A percentile compares a stretch with the other conserved stretches of the same genome.
Conservation (phyloP, 2,888 invertebrate genomes). For the Zygogramma bicolorata region DNA sequence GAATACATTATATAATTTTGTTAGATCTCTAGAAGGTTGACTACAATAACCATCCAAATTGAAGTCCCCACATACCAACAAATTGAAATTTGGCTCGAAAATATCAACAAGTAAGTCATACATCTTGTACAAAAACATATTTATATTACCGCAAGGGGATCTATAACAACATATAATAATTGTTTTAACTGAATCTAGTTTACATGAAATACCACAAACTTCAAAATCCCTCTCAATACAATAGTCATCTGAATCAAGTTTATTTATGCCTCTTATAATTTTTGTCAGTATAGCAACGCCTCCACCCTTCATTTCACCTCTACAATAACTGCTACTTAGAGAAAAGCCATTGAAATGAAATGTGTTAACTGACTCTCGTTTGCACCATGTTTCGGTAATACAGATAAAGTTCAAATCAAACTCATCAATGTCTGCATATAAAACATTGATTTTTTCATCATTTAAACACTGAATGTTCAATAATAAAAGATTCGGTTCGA, state of each 20-base stretch:
- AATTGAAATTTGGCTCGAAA: conserved; percentile 8
- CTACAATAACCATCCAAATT: conserved; percentile 3
- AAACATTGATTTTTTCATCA: neutral
- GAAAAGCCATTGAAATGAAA: neutral
- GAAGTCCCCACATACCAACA: neutral
- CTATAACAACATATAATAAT: neutral
- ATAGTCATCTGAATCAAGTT: neutral
- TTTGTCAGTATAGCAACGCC: conserved; percentile 2
- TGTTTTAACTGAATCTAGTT: neutral
- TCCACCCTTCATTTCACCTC: neutral
- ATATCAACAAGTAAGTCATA: conserved; percentile 1
- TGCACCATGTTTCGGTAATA: neutral
- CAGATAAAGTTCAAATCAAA: too few relatives aligned
- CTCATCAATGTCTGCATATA: neutral
- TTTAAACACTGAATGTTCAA: conserved; percentile 14
- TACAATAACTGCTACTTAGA: neutral
- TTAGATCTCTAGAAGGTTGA: neutral
- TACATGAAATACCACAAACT: conserved; percentile 8
- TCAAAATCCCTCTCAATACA: neutral
- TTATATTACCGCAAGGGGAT: neutral
- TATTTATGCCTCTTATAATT: neutral
- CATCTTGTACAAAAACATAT: neutral
- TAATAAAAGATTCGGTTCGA: conserved; percentile 3
- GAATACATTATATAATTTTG: conserved; percentile 7
- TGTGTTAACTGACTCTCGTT: neutral